Evolutionary conservation across 2,113 vertebrate species (phyloP).

Genomic region (Myrmecophaga tridactyla): DNA sequence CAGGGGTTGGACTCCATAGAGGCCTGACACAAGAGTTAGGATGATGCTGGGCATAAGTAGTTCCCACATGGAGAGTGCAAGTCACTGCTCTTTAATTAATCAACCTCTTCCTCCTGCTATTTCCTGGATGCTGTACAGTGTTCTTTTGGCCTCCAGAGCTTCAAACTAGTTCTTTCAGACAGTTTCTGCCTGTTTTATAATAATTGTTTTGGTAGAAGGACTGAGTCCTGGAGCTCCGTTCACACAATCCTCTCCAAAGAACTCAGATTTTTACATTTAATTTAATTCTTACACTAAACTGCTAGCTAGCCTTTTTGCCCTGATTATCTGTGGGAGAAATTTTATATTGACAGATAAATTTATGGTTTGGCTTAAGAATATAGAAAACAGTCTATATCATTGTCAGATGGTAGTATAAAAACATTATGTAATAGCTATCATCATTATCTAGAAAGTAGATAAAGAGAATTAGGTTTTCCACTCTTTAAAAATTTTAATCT

Average conservation of each 20-base stretch:
- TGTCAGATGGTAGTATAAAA: background rate
- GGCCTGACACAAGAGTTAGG: too few relatives aligned
- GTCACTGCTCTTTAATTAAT: too few relatives aligned
- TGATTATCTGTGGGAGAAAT: background rate
- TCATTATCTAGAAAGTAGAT: background rate
- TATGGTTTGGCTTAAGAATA: background rate
- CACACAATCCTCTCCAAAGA: background rate
- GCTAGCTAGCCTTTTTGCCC: background rate
- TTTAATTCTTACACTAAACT: background rate
- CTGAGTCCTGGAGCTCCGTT: too few relatives aligned
- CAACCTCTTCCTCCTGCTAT: too few relatives aligned
- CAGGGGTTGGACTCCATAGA: too few relatives aligned
- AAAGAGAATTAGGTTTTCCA: background rate
- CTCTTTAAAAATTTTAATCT: background rate
- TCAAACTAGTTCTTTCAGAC: too few relatives aligned
- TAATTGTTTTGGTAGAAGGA: too few relatives aligned
- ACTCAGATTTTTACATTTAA: background rate
- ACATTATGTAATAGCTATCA: background rate
- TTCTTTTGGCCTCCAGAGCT: too few relatives aligned
- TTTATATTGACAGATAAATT: background rate
- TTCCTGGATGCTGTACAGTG: too few relatives aligned
- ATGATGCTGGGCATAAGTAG: too few relatives aligned
- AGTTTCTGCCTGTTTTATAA: too few relatives aligned
- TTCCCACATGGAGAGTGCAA: too few relatives aligned
- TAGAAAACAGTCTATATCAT: background rate